Conservation (phyloP, 2,113 vertebrate genomes). For the Bujurquina vittata region DNA sequence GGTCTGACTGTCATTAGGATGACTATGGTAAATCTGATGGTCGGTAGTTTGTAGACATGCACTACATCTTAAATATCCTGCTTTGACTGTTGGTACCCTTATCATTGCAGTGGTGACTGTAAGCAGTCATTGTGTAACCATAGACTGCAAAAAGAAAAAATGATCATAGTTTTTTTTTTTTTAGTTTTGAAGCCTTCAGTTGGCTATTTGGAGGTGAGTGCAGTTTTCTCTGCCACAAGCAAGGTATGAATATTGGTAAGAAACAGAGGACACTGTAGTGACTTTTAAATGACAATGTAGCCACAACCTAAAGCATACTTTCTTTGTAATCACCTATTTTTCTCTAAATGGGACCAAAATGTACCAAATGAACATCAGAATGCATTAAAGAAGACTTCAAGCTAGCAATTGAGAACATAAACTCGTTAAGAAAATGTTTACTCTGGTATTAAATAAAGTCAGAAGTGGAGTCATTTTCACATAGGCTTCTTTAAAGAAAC, state of each 20-base stretch:
- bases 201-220: neutral
- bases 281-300: neutral
- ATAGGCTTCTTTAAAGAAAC: neutral
- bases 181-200: neutral
- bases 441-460: neutral
- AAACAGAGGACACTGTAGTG: neutral
- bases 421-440: neutral
- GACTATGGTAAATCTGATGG: neutral
- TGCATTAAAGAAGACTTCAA: neutral
- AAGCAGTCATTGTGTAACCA: neutral
- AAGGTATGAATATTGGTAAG: neutral
- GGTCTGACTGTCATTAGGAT: slow-evolving; percentile 16
- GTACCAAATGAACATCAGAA: neutral
- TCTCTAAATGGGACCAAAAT: slow-evolving; percentile 4
- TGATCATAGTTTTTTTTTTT: neutral
- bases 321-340: neutral
- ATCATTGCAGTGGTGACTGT: neutral
- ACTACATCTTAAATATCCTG: neutral
- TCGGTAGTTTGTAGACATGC: neutral
- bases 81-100: neutral
- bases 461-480: neutral
- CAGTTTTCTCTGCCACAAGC: neutral
- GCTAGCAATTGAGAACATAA: neutral
- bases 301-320: neutral
- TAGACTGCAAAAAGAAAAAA: neutral